A percentile compares a stretch with the other conserved stretches of the same genome.
These are phyloP conservation scores for Catagonus wagneri DNA, from an alignment of 2,113 vertebrate species.

Conservation along the genomic window DNA sequence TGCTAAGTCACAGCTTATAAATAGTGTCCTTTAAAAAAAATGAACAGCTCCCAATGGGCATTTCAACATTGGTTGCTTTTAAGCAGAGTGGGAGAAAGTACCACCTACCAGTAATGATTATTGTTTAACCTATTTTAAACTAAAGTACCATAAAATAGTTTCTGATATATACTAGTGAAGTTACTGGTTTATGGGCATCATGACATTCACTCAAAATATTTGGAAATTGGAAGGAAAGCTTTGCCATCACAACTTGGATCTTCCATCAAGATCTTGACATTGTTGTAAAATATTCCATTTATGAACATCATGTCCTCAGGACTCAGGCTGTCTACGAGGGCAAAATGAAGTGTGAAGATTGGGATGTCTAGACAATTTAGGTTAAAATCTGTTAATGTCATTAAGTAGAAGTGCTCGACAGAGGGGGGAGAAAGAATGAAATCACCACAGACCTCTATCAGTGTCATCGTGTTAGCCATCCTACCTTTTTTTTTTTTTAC, in stretches of 20 bases:
- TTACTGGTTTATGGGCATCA: slow-evolving; percentile 33
- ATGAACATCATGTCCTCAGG: not conserved
- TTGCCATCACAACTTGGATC: not conserved
- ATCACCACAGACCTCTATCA: not conserved
- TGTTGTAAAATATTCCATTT: not conserved
- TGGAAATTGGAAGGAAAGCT: slow-evolving; percentile 32
- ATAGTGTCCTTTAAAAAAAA: slow-evolving; percentile 53
- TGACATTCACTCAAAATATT: slow-evolving; percentile 24
- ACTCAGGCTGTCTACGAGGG: not conserved
- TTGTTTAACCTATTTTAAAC: slow-evolving; percentile 17
- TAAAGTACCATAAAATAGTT: slow-evolving; percentile 34
- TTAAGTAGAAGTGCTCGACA: not conserved
- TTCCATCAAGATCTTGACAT: not conserved
- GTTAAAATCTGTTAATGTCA: not conserved
- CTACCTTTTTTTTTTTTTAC: not conserved
- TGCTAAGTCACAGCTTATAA: slow-evolving; percentile 59
- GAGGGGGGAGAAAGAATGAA: not conserved
- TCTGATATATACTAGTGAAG: not conserved
- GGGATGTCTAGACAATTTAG: slow-evolving; percentile 14
- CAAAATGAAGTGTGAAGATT: not conserved
- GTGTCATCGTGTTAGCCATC: not conserved
- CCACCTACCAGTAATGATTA: not conserved
- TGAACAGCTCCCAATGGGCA: slow-evolving; percentile 54
- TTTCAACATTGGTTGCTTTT: slow-evolving; percentile 57
- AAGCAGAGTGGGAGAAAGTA: not conserved